phyloP scores from a whole-genome alignment of 2,888 invertebrate genomes.

The Coleophora flavipennella region DNA sequence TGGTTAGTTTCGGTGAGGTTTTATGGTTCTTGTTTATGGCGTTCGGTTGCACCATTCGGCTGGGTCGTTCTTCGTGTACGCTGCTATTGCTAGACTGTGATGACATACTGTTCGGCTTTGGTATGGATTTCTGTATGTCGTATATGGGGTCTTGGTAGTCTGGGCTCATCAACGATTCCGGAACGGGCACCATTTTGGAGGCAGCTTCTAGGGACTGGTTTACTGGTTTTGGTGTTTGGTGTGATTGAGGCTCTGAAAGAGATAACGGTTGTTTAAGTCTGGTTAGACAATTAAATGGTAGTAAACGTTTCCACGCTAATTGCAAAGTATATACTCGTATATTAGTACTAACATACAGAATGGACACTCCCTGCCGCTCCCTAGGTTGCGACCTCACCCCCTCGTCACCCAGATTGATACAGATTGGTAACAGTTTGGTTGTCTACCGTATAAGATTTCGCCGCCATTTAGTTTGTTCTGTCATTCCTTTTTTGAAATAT shows the following conservation, averaged over 20 bases:
- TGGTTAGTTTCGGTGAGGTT: conserved; percentile 56
- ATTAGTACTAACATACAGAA: no score
- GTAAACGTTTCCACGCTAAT: no score
- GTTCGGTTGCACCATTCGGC: conserved; percentile 21
- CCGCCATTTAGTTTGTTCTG: no score
- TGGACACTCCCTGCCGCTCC: no score
- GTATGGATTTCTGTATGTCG: conserved; percentile 52
- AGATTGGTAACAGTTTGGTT: no score
- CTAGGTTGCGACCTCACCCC: no score
- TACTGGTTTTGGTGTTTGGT: conserved; percentile 30
- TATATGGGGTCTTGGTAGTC: conserved; percentile 76
- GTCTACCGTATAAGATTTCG: no score
- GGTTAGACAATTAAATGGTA: no score
- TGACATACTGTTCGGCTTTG: conserved; percentile 35
- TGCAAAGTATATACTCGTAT: no score
- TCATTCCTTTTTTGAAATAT: no score
- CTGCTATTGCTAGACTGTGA: conserved; percentile 47
- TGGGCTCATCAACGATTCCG: conserved; percentile 89
- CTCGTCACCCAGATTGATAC: no score
- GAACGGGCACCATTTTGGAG: conserved; percentile 90
- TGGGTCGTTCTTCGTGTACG: conserved; percentile 41
- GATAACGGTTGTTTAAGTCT: neutral
- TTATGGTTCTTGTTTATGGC: conserved; percentile 36
- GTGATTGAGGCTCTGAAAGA: conserved; percentile 16
- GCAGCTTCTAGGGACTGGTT: conserved; percentile 82